These are phyloP conservation scores for Nasalis larvatus DNA, from an alignment of 2,113 vertebrate species.

Conservation along the genomic window DNA sequence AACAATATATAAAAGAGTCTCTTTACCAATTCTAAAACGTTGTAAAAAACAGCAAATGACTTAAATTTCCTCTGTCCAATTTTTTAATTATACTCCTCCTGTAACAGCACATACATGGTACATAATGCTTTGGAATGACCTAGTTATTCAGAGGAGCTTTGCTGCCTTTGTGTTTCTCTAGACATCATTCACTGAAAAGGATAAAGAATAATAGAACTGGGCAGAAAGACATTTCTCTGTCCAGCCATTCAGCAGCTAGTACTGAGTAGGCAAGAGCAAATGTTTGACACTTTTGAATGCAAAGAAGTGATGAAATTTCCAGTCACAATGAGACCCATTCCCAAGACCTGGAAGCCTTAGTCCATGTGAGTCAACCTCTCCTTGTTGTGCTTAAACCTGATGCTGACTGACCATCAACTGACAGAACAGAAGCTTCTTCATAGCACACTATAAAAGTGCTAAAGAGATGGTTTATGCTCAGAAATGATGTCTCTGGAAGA, in stretches of 20 bases:
- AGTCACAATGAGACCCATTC: neutral
- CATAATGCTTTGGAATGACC: neutral
- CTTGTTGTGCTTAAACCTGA: neutral
- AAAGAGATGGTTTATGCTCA: neutral
- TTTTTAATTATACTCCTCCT: neutral
- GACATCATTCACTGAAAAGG: neutral
- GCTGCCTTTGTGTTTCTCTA: neutral
- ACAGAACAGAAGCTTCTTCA: neutral
- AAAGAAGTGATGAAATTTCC: neutral
- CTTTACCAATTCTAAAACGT: slow-evolving; percentile 5
- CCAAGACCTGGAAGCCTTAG: neutral
- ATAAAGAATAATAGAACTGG: neutral
- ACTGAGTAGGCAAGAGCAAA: neutral
- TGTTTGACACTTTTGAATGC: neutral
- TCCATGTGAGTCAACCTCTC: neutral
- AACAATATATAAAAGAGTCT: slow-evolving; percentile 3
- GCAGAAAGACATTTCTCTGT: neutral
- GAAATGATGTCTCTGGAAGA: neutral
- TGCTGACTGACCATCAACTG: neutral
- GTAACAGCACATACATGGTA: neutral
- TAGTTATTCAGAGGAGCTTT: neutral
- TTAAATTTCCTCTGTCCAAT: neutral
- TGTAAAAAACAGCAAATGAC: neutral
- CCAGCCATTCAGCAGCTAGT: neutral
- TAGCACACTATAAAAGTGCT: neutral